Base-by-base conservation (phyloP, 2,888 invertebrate species). In the Reticulitermes lucifugus region DNA sequence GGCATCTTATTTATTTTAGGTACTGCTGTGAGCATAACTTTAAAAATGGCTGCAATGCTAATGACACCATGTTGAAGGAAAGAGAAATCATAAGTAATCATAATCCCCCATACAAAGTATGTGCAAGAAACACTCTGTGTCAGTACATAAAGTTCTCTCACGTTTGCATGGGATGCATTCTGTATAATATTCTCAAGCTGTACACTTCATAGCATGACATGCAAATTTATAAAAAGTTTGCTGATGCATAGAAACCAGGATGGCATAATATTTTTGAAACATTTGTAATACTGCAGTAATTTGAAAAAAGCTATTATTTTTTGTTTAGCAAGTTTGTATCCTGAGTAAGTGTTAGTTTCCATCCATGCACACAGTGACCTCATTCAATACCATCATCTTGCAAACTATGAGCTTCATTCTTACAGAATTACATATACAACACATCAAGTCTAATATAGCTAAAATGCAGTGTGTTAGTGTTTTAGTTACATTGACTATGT, bases 161-260 rank as follows among this genome's bases (percentile, higher is more conserved):
- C 7, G n/a, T 65, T 25, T 65, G 12, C 65, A 65, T 4, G 65
- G 65, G 6, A 65, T 65, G n/a, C 14, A n/a, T 25, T 25, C n/a
- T 25, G 14, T 55, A 55, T 55, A 55, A 65, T 65, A 65, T n/a
- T n/a, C 18, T 25, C n/a, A 7, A n/a, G 6, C n/a, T 10, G 60
- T 22, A n/a, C 25, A 65, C 65, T 65, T 65, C 25, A n/a, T 25
- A 60, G 60, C 10, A 35, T 35, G 21, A 65, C 65, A 25, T 65
- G 25, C 65, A 65, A 12, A 25, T 65, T 65, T n/a, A 77, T 46
- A 46, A 75, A 35, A 41, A n/a, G 77, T 77, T 77, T 46, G 77
- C 77, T 77, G 77, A 77, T 77, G 5, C 14, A 73, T n/a, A 14
- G 65, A 65, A 65, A 65, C n/a, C 0, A 65, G 9, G 9, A 25